These are phyloP conservation scores for Eumaeus atala DNA, from an alignment of 1,140 invertebrate genomes.

Conservation along the genomic window DNA sequence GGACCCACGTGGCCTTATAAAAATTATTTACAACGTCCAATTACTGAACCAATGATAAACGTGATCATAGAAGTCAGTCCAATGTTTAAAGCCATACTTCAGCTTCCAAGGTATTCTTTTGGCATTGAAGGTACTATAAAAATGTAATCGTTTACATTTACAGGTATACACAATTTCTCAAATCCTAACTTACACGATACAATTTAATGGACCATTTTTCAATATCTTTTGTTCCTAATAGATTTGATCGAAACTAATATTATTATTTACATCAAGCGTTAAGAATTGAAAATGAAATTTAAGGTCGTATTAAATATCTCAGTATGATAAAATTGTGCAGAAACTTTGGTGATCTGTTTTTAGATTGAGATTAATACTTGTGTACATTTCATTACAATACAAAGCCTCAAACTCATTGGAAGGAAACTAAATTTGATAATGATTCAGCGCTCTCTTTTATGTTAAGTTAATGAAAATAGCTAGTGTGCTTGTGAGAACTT, in stretches of 20 bases:
- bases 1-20: constrained; percentile 18
- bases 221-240: constrained; percentile 51
- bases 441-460: too few relatives aligned
- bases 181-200: constrained; percentile 58
- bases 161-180: constrained; percentile 48
- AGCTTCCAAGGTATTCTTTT: constrained; percentile 56
- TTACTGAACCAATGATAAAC: constrained; percentile 39
- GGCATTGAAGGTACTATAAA: constrained; percentile 45
- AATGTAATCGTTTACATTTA: constrained; percentile 45
- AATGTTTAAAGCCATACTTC: constrained; percentile 57
- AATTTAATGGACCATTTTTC: constrained; percentile 68
- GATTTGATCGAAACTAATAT: constrained; percentile 36
- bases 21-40: constrained; percentile 57
- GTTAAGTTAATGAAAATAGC: too few relatives aligned
- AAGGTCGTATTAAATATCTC: not conserved
- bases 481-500: too few relatives aligned
- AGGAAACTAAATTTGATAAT: too few relatives aligned
- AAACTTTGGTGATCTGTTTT: not conserved
- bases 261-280: constrained; percentile 29
- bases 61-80: constrained; percentile 45
- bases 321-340: not conserved
- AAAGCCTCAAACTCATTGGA: too few relatives aligned
- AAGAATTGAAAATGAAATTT: constrained; percentile 25
- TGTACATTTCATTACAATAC: too few relatives aligned
- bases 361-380: too few relatives aligned